Evolutionary conservation across 1,140 invertebrate genomes (phyloP), one percentile per base, ranked within the genome.

Genomic region (Campodea augens): DNA sequence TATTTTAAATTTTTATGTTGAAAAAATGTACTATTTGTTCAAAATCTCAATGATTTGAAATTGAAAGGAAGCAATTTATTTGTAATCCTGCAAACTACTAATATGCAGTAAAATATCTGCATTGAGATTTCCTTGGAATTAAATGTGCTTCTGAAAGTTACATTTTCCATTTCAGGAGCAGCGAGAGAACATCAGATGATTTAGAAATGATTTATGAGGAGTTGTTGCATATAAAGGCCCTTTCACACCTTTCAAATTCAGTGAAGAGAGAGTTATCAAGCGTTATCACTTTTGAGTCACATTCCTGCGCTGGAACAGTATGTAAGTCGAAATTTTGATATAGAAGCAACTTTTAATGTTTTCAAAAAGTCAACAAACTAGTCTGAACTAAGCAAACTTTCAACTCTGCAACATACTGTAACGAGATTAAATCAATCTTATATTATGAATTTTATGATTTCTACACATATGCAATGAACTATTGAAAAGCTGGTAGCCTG

Each of bases 171-270:
- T 57, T 25, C 56, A 82, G 78, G 49, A 70, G 72, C 39, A 68
- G 78, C 54, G 81, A 88, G 55, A 61, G 85, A 50, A 82, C 75
- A 2, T 58, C 68, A 4, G 81, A 87, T 55, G 85, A 89, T 57
- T 60, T 86, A 51, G 84, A 88, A 60, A 71, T 78, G 44, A 83
- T 89, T 45, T 88, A 84, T 59, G 83, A 88, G 54, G 85, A 89
- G 57, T 62, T 89, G 23, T 62, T 84, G 38, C 80, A 85, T 54
- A 81, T 89, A 46, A 79, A 82, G 55, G 81, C 84, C 2, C 62
- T 89, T 43, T 73, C 78, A 5, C 81, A 89, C 56, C 63, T 89
- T 20, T 82, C 80, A 39, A 84, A 80, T 50, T 82, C 82, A 53
- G 80, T 89, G 27, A 87, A 85, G 61, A 64, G 78, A 45, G 83